Base-by-base conservation (phyloP, 1,140 invertebrate species). In the Nymphalis io region DNA sequence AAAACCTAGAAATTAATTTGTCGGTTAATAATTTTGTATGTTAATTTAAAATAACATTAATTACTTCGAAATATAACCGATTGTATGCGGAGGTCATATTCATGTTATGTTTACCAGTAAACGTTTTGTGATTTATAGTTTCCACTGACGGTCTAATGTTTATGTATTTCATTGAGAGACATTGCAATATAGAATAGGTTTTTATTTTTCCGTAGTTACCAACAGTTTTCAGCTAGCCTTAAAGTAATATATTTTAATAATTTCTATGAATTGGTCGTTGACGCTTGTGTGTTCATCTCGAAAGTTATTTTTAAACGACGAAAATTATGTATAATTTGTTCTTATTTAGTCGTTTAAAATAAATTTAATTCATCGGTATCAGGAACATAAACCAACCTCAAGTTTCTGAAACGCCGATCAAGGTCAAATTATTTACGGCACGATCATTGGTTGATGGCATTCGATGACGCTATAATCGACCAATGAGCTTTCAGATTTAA, bases 141-240 rank as follows among this genome's bases (percentile, higher is more conserved):
- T 81, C 78, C 77, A 80, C 13, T 73, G 61, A 72, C 61, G 59
- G 68, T 73, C 64, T 74, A 68, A 64, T 72, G 10, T 11, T 51
- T 51, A 18, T 68, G 44, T 72, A 33, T 33, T 33, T 73, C 51
- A 72, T 64, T 72, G 87, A 89, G 86, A 88, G 88, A 89, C 86
- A 88, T 88, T 84, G 83, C 82, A 81, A 77, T 81, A 66, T 89
- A 85, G 76, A 74, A 75, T 84, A 85, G 80, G 75, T 87, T 80
- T 76, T 27, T 55, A 27, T 85, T 85, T 85, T 88, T 89, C 89
- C 87, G 85, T 87, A 89, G 89, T 91, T 91, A 91, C 89, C 89
- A 91, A 83, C 85, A 91, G 87, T 91, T 89, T 84, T 91, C 87
- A 82, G 89, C 87, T 91, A 89, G 89, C 81, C 83, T 89, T 88